Evolutionary conservation across 2,113 vertebrate genomes (phyloP).

Genomic region (Gobius niger): DNA sequence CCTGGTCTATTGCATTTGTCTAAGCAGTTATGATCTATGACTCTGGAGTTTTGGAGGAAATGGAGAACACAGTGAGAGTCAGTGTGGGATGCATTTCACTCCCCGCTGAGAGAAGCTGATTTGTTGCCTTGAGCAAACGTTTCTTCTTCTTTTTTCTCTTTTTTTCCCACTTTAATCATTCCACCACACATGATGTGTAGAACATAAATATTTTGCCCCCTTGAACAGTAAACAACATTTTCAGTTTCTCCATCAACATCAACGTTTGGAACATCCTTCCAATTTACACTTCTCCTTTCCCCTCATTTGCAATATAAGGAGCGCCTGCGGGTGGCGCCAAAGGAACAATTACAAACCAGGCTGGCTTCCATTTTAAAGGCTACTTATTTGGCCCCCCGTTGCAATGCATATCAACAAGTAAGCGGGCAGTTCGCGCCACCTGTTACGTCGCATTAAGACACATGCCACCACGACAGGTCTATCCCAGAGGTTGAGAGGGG

Average conservation of each 20-base stretch:
- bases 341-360: conserved; percentile 69
- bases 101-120: conserved; percentile 57
- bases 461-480: background rate
- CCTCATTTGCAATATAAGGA: conserved; percentile 30
- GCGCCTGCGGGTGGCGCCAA: conserved; percentile 80
- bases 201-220: conserved; percentile 17
- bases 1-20: conserved; percentile 54
- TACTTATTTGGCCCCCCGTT: conserved; percentile 54
- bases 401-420: conserved; percentile 71
- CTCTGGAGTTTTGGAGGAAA: conserved; percentile 55
- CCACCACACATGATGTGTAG: conserved; percentile 23
- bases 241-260: background rate
- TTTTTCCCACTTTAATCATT: background rate
- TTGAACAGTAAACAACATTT: conserved; percentile 6
- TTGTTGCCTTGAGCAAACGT: conserved; percentile 51
- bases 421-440: conserved; percentile 49
- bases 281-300: conserved; percentile 9
- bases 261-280: conserved; percentile 17
- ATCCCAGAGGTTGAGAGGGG: background rate
- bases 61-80: conserved; percentile 28
- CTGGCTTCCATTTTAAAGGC: conserved; percentile 54
- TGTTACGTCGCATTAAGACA: conserved; percentile 53
- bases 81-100: conserved; percentile 57
- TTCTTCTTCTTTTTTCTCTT: conserved; percentile 19
- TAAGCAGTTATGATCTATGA: conserved; percentile 64